Conservation (phyloP, 1,140 invertebrate genomes). For the Lepeophtheirus salmonis region DNA sequence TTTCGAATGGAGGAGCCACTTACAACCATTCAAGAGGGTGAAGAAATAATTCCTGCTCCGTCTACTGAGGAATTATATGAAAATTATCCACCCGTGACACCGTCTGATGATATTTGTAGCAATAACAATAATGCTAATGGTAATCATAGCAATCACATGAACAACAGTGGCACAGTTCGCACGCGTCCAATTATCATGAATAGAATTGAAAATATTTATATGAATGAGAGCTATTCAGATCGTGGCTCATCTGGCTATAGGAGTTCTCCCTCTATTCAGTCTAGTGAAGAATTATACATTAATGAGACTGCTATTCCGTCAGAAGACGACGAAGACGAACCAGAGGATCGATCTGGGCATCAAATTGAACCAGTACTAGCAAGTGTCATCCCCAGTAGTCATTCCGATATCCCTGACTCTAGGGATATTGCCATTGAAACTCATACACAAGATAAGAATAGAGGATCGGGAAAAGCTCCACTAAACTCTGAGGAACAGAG, state of each 20-base stretch:
- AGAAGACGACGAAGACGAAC: not conserved
- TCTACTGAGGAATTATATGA: constrained; percentile 5
- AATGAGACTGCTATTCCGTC: constrained; percentile 3
- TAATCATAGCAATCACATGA: too few relatives aligned
- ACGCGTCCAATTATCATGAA: not conserved
- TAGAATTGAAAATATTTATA: not conserved
- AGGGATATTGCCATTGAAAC: constrained; percentile 1
- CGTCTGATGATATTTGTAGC: too few relatives aligned
- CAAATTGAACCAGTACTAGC: too few relatives aligned
- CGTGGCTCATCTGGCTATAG: constrained; percentile 2
- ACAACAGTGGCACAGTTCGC: not conserved
- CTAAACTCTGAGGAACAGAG: not conserved
- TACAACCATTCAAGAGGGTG: not conserved
- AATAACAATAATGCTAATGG: not conserved
- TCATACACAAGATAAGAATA: not conserved
- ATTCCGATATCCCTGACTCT: not conserved
- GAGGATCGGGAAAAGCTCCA: not conserved
- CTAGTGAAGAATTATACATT: constrained; percentile 11
- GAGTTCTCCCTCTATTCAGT: constrained; percentile 15
- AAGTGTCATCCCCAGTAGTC: not conserved
- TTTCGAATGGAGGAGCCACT: not conserved
- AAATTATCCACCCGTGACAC: not conserved
- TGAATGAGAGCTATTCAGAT: not conserved
- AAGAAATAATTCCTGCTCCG: not conserved
- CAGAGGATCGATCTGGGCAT: too few relatives aligned